Conservation (phyloP, 2,113 vertebrate genomes). For the Nannobrachium achirus region DNA sequence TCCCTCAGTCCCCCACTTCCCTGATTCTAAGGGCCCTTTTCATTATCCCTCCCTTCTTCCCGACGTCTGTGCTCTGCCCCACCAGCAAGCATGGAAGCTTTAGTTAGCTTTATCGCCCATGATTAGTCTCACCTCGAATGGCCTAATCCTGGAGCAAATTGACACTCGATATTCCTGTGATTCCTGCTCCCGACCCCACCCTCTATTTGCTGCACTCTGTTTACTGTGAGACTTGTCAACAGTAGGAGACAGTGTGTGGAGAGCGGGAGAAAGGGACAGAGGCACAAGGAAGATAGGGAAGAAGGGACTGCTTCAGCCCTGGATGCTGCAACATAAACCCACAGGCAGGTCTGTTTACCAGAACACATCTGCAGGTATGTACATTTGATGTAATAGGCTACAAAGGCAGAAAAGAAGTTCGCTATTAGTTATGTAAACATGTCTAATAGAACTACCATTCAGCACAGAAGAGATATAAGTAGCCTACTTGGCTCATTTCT, state of each 20-base stretch:
- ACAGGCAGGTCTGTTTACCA: constrained; percentile 26
- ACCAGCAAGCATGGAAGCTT: constrained; percentile 10
- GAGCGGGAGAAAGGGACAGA: constrained; percentile 40
- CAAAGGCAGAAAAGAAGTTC: too few species aligned
- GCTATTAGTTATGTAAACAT: too few species aligned
- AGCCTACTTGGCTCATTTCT: constrained; percentile 19
- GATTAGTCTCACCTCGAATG: constrained; percentile 57
- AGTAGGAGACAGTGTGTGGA: constrained; percentile 46
- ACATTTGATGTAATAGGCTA: constrained; percentile 10
- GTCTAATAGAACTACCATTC: too few species aligned
- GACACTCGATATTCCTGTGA: not conserved
- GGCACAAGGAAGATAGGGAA: too few species aligned
- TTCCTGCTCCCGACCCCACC: constrained; percentile 16
- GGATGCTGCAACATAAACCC: constrained; percentile 47
- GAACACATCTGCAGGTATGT: constrained; percentile 55
- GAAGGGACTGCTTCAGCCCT: constrained; percentile 14
- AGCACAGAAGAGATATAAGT: too few species aligned
- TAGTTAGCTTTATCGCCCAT: constrained; percentile 5
- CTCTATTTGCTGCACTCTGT: constrained; percentile 52
- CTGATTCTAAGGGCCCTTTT: constrained; percentile 7
- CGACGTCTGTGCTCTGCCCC: not conserved
- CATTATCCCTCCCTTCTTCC: not conserved
- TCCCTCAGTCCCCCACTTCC: not conserved
- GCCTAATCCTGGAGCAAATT: constrained; percentile 48
- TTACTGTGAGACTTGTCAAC: constrained; percentile 56